phyloP scores from a whole-genome alignment of 2,797 vertebrate genomes.

The Ptychobarbus kaznakovi region DNA sequence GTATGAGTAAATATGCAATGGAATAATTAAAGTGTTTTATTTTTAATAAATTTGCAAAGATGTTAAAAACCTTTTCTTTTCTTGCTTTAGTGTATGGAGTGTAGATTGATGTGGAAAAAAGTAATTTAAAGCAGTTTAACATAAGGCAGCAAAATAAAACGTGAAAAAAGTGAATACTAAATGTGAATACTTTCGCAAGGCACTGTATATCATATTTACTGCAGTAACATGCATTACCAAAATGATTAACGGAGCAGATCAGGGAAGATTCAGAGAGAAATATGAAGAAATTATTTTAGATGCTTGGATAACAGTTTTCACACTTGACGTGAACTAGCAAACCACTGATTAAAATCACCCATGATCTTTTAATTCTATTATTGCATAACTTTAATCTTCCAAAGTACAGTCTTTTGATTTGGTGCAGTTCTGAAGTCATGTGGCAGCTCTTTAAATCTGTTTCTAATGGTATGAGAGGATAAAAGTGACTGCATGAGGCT shows the following conservation, averaged over 20 bases:
- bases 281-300: background rate
- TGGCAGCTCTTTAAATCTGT: background rate
- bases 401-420: background rate
- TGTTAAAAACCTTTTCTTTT: too few species aligned
- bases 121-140: too few species aligned
- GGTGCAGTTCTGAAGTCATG: constrained; percentile 3
- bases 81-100: too few species aligned
- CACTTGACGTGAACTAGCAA: background rate
- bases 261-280: background rate
- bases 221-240: background rate
- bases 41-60: too few species aligned
- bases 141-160: too few species aligned
- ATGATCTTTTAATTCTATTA: constrained; percentile 4
- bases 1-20: too few species aligned
- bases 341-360: background rate
- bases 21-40: too few species aligned
- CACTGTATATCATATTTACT: background rate
- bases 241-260: background rate
- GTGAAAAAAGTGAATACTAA: too few species aligned
- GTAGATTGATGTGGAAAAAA: too few species aligned
- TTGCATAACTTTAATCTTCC: background rate
- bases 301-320: background rate
- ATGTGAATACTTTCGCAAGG: too few species aligned
- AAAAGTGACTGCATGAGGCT: background rate
- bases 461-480: background rate